These are phyloP conservation scores for Macrotrachela quadricornifera DNA, from an alignment of 1,140 invertebrate genomes.

Conservation along the genomic window DNA sequence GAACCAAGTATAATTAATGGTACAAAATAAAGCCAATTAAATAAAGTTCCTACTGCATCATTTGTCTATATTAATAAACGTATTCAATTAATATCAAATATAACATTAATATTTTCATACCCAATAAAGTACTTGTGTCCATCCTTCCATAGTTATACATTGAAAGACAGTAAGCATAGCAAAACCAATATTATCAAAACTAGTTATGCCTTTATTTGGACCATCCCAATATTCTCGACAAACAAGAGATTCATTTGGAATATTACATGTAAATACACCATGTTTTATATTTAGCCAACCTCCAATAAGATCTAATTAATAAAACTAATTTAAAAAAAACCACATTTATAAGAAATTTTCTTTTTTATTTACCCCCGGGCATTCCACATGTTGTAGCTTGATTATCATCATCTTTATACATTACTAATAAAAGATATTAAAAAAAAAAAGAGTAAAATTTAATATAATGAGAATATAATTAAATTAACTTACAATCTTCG, in stretches of 20 bases:
- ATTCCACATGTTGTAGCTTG: too few species aligned
- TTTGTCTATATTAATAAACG: conserved; percentile 52
- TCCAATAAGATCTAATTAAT: too few species aligned
- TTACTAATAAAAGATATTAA: too few species aligned
- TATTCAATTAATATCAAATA: background rate
- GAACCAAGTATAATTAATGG: conserved; percentile 98
- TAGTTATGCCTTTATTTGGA: conserved; percentile 94
- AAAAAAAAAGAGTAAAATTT: too few species aligned
- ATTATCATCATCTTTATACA: too few species aligned
- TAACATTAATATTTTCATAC: conserved; percentile 34
- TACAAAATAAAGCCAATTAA: conserved; percentile 99
- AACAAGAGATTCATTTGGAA: background rate
- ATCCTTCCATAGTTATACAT: conserved; percentile 99
- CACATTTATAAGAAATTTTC: too few species aligned
- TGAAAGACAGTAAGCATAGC: conserved; percentile 99
- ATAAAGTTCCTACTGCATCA: conserved; percentile 85
- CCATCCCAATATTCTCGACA: conserved; percentile 62
- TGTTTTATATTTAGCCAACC: too few species aligned
- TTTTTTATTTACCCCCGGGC: too few species aligned
- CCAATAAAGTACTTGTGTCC: conserved; percentile 98
- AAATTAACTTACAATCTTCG: too few species aligned
- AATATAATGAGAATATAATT: too few species aligned
- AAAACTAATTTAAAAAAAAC: too few species aligned
- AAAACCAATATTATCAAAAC: conserved; percentile 99
- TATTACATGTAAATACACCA: too few species aligned